Evolutionary conservation across 2,113 vertebrate species (phyloP).

Genomic region (Holacanthus passer): DNA sequence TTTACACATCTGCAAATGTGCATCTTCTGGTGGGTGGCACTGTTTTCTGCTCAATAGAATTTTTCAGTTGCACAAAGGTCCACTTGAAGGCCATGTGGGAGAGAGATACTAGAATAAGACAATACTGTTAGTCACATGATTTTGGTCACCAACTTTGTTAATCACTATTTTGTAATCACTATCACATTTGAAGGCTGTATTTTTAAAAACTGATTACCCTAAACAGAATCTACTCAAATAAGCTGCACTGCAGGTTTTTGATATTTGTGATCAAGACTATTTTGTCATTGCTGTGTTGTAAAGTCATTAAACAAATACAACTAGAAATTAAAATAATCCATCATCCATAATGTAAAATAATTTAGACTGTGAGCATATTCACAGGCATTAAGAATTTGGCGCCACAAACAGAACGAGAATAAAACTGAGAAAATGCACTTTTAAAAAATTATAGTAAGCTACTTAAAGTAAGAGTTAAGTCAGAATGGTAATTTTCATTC

Average conservation of each 20-base stretch:
- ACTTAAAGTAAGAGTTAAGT: not conserved
- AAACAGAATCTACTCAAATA: not conserved
- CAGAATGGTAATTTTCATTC: not conserved
- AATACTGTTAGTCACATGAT: not conserved
- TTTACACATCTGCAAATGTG: not conserved
- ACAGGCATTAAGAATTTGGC: conserved; percentile 35
- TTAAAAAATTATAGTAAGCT: too few relatives aligned
- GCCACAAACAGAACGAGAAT: conserved; percentile 3
- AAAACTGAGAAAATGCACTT: not conserved
- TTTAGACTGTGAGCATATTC: not conserved
- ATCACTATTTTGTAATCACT: not conserved
- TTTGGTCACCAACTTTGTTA: not conserved
- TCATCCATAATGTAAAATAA: not conserved
- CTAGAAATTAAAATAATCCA: not conserved
- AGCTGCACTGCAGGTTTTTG: not conserved
- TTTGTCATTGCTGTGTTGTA: not conserved
- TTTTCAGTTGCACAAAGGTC: not conserved
- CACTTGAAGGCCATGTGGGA: not conserved
- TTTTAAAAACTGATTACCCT: not conserved
- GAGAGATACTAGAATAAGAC: not conserved
- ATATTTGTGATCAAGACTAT: not conserved
- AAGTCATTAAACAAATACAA: not conserved
- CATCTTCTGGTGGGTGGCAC: not conserved
- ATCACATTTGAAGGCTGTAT: not conserved
- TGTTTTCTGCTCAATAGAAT: not conserved